A percentile compares a stretch with the other conserved stretches of the same genome.
Evolutionary conservation across 2,113 vertebrate species (phyloP).

Genomic region (Rattus rattus): DNA sequence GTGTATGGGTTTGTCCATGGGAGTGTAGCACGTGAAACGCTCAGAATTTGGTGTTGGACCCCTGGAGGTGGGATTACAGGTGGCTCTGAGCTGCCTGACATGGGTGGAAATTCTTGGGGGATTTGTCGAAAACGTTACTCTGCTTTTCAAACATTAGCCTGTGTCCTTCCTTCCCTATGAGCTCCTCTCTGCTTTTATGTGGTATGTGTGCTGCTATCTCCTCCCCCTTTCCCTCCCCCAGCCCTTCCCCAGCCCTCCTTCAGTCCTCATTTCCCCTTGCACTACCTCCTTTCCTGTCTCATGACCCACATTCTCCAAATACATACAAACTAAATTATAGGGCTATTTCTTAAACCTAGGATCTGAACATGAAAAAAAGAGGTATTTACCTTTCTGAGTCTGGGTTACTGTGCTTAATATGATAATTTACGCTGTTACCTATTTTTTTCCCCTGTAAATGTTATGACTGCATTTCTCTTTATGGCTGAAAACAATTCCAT

Average conservation of each 20-base stretch:
- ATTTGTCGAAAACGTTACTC: not conserved
- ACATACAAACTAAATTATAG: too few species aligned
- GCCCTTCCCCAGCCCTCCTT: not conserved
- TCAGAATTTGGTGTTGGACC: not conserved
- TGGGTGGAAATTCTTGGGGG: too few species aligned
- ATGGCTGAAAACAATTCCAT: not conserved
- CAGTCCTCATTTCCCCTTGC: not conserved
- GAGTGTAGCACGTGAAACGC: not conserved
- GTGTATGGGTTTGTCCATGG: not conserved
- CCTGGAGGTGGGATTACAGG: not conserved
- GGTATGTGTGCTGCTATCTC: too few species aligned
- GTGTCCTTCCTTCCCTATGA: too few species aligned
- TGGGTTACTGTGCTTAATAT: not conserved
- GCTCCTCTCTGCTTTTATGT: not conserved
- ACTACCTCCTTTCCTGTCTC: too few species aligned
- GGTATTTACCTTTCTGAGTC: not conserved
- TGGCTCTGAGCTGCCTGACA: not conserved
- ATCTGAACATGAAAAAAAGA: not conserved
- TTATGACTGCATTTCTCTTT: not conserved
- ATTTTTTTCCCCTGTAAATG: not conserved
- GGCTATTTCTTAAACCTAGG: not conserved
- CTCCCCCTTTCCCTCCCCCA: not conserved
- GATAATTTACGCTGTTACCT: not conserved
- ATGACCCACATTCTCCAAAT: not conserved
- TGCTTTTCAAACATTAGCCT: not conserved